A percentile compares a stretch with the other conserved stretches of the same genome.
These are phyloP conservation scores for Mormyrus hasselquistii DNA, from an alignment of 2,797 vertebrate genomes.

Conservation along the genomic window DNA sequence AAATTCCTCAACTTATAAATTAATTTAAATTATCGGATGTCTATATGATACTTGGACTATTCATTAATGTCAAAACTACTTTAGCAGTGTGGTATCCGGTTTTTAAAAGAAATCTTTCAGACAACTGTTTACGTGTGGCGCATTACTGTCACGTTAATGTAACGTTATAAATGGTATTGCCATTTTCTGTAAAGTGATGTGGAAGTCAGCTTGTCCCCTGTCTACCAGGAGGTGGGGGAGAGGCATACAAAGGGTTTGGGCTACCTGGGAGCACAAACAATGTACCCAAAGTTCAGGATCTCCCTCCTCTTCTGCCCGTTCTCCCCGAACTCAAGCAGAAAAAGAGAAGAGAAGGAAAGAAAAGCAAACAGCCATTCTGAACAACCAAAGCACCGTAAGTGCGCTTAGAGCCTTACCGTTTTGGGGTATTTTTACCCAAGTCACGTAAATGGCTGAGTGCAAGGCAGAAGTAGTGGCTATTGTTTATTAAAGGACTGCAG, in stretches of 20 bases:
- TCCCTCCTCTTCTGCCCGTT: conserved; percentile 20
- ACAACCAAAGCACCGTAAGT: conserved; percentile 40
- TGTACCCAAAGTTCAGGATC: conserved; percentile 31
- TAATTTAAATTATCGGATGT: background rate
- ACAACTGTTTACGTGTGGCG: background rate
- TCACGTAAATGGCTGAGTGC: background rate
- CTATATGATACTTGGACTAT: background rate
- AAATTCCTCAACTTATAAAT: background rate
- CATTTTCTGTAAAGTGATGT: conserved; percentile 49
- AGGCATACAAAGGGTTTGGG: conserved; percentile 24
- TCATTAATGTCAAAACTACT: background rate
- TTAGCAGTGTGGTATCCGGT: background rate
- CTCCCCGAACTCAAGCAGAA: conserved; percentile 43
- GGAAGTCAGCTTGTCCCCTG: conserved; percentile 36
- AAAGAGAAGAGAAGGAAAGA: conserved; percentile 52
- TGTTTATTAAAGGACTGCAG: background rate
- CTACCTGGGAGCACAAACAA: conserved; percentile 27
- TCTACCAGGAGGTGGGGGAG: conserved; percentile 29
- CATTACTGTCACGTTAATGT: background rate
- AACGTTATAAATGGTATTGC: background rate
- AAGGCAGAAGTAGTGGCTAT: background rate
- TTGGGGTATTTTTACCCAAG: background rate
- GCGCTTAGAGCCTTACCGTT: background rate
- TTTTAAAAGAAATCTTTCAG: background rate
- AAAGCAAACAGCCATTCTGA: conserved; percentile 51